These are phyloP conservation scores for Malacoctenus gilli DNA, from an alignment of 2,797 vertebrate species.

Conservation along the genomic window DNA sequence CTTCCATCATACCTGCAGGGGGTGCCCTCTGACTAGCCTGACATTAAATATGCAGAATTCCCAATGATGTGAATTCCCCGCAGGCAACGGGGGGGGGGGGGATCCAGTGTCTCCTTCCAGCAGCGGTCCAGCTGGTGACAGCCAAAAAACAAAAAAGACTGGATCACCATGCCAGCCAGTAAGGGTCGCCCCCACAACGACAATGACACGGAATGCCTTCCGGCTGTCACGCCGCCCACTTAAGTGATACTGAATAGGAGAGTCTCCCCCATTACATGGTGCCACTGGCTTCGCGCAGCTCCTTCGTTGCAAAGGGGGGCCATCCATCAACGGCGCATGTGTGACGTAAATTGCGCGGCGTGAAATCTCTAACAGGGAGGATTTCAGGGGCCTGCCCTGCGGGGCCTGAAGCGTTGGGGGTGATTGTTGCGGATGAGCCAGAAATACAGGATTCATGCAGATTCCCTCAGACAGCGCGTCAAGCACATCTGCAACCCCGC, in stretches of 20 bases:
- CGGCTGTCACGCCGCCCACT: conserved; percentile 44
- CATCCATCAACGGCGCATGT: conserved; percentile 30
- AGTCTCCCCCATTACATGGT: conserved; percentile 36
- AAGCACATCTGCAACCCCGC: too few relatives aligned
- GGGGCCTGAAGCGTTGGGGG: conserved; percentile 2
- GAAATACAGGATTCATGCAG: too few relatives aligned
- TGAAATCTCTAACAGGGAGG: conserved; percentile 1
- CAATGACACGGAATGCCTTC: conserved; percentile 33
- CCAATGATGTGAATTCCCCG: conserved; percentile 25
- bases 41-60: conserved; percentile 35
- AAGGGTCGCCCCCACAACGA: conserved; percentile 39
- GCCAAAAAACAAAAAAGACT: conserved; percentile 35
- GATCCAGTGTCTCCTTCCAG: conserved; percentile 20
- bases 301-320: conserved; percentile 24
- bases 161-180: conserved; percentile 31
- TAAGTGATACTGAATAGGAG: conserved; percentile 31
- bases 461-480: too few relatives aligned
- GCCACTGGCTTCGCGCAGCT: conserved; percentile 7
- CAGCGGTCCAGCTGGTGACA: conserved; percentile 39
- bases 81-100: conserved; percentile 8
- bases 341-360: conserved; percentile 12
- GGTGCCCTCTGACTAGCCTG: conserved; percentile 7
- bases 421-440: too few relatives aligned
- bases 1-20: conserved; percentile 8
- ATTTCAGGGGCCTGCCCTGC: conserved; percentile 1